Base-by-base conservation (phyloP, 2,113 vertebrate species). In the Sorex araneus region DNA sequence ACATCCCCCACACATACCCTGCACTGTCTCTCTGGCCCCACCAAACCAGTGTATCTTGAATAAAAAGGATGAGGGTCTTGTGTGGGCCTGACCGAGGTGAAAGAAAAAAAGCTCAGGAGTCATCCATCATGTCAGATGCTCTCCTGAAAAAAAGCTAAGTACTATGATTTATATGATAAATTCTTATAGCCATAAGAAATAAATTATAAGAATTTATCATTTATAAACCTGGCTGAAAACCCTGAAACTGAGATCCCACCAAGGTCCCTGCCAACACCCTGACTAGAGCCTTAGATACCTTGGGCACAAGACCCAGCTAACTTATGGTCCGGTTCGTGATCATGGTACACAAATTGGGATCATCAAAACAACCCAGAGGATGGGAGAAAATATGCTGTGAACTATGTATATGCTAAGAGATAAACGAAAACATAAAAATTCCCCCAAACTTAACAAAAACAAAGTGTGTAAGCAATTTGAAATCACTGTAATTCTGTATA, bases 161-260 rank as follows among this genome's bases (percentile, higher is more conserved):
- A 28, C n/a, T 40, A 2, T 30, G 69, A 47, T 4, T 60, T 85
- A 32, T 12, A 63, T 75, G 89, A 47, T 60, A 81, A 34, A n/a
- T n/a, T n/a, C n/a, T n/a, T n/a, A 94, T 12, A 19, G 28, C 47
- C n/a, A 71, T 50, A 50, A 50, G 47, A 13, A 50, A 50, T 50
- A 13, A 13, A 50, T 50, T 50, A 40, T 40, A 40, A 40, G 40
- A 40, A 40, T 13, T 50, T 50, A 50, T 13, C 89, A 86, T 43
- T 64, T 64, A 76, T 32, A 75, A 71, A 69, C 47, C 54, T 81
- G 63, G 79, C 63, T 40, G 75, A 86, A 70, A 63, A 80, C n/a
- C 75, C 90, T 69, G 86, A 76, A 75, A 34, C 75, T 81, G 45
- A 30, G 75, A 64, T 50, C 28, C 70, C 30, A 75, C 47, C 36